Evolutionary conservation across 2,113 vertebrate species (phyloP).

Genomic region (Lasiurus cinereus): DNA sequence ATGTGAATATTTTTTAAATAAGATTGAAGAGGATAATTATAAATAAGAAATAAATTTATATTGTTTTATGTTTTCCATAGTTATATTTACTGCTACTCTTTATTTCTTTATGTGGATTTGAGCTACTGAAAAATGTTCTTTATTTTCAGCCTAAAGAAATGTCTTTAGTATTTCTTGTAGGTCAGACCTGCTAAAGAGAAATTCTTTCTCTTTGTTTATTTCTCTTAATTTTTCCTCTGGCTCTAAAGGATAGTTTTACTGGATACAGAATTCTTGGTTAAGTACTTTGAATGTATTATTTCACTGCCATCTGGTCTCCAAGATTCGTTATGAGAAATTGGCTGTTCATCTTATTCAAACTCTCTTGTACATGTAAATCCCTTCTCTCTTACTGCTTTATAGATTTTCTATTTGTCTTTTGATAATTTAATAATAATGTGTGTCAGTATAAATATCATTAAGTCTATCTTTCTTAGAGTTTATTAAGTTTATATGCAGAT

Average conservation of each 20-base stretch:
- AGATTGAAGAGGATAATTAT: neutral
- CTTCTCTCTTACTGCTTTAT: constrained; percentile 27
- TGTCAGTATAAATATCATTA: neutral
- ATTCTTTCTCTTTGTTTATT: neutral
- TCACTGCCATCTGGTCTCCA: neutral
- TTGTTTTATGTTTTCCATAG: neutral
- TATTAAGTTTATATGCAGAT: neutral
- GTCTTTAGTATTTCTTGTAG: neutral
- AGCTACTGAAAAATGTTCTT: neutral
- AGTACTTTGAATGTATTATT: neutral
- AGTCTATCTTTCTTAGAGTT: neutral
- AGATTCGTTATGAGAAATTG: neutral
- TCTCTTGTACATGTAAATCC: neutral
- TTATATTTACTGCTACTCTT: neutral
- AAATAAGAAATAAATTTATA: neutral
- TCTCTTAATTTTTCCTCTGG: neutral
- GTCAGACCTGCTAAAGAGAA: neutral
- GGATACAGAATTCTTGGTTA: neutral
- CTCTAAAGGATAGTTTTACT: constrained; percentile 16
- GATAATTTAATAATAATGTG: neutral
- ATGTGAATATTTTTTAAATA: neutral
- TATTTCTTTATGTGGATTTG: neutral
- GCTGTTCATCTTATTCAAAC: neutral
- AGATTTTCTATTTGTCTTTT: neutral
- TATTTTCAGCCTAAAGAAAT: neutral